Evolutionary conservation across 2,888 invertebrate species (phyloP), one percentile per base, ranked within the genome.

Genomic region (Watsonalla cultraria): DNA sequence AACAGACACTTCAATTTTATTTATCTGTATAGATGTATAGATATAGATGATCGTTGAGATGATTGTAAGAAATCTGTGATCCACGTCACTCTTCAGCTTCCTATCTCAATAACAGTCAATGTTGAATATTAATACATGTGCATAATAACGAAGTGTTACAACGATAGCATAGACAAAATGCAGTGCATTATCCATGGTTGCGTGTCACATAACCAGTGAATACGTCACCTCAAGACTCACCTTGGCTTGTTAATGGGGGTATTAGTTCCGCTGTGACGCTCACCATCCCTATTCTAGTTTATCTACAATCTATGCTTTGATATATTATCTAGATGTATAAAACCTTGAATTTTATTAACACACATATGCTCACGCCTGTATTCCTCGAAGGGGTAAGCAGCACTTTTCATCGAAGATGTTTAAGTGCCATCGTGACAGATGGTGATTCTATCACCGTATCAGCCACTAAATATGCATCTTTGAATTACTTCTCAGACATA

Each of bases 251-350:
- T 59, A 62, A 60, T 64, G 62, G 64, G 53, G 53, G 61, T 59
- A 70, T 70, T 70, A 62, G 69, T 68, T 66, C 61, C 69, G 58
- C 53, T 45, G 56, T 60, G 61, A 64, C 61, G 65, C 57, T 61
- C 62, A 62, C 63, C 65, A 57, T 62, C 65, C 55, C 54, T 51
- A 39, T 54, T 46, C 35, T 46, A 46, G 35, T 42, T 37, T 42
- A 5, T 8, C 42, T 42, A 42, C 4, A 24, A 24, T 24, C 24
- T 24, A 24, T 24, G 24, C 24, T 24, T 24, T 24, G 24, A 24
- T 24, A 24, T 24, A 24, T 24, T 24, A 24, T 24, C 24, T 24
- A 24, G 24, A 4, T 24, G 24, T 24, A 24, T 1, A 24, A 4
- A 24, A 4, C 24, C 24, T 24, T 24, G 24, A 24, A 24, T 24